phyloP scores from a whole-genome alignment of 2,888 invertebrate genomes.

The Pemphredon lugubris region DNA sequence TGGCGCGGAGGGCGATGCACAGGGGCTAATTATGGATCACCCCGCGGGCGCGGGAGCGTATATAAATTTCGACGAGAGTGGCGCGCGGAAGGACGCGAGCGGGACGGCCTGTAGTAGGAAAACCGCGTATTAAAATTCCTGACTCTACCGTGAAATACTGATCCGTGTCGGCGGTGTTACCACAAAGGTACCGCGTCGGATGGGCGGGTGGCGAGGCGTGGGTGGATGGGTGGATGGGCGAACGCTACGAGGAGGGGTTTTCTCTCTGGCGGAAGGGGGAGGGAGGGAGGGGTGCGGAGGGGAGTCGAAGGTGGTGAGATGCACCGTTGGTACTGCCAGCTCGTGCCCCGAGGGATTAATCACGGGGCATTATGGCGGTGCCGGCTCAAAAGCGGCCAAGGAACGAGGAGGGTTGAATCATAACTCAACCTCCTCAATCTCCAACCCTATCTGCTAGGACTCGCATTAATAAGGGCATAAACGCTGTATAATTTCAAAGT shows the following conservation, averaged over 20 bases:
- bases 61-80: conserved; percentile 56
- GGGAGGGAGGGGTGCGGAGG: conserved; percentile 27
- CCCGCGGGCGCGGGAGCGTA: conserved; percentile 26
- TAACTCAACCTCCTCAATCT: conserved; percentile 72
- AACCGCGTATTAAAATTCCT: conserved; percentile 76
- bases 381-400: conserved; percentile 74
- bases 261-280: neutral
- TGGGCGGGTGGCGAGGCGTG: conserved; percentile 27
- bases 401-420: conserved; percentile 65
- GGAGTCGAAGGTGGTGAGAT: conserved; percentile 64
- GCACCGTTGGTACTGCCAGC: conserved; percentile 61
- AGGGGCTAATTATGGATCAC: conserved; percentile 47
- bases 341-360: conserved; percentile 76
- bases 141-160: conserved; percentile 71
- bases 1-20: neutral
- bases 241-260: neutral
- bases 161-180: conserved; percentile 59
- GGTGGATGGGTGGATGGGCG: neutral
- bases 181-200: conserved; percentile 46
- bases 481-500: conserved; percentile 69
- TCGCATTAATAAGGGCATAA: conserved; percentile 76
- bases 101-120: conserved; percentile 41
- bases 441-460: conserved; percentile 68
- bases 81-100: conserved; percentile 15
- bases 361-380: conserved; percentile 76